A percentile compares a stretch with the other conserved stretches of the same genome.
Conservation (phyloP, 2,797 vertebrate species). For the Glossophaga mutica region DNA sequence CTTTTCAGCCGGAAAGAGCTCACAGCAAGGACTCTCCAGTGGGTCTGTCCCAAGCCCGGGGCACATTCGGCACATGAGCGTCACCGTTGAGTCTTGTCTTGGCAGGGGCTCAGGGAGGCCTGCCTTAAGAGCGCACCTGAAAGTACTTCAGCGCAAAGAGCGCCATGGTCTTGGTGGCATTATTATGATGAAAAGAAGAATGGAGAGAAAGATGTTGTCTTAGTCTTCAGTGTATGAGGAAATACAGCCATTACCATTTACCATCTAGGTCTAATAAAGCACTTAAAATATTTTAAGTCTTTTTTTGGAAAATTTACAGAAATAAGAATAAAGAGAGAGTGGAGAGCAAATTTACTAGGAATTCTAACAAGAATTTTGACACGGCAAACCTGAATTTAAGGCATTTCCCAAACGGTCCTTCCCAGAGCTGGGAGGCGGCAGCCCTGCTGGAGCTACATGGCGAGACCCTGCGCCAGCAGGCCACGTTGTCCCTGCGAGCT, state of each 20-base stretch:
- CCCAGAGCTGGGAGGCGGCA: neutral
- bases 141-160: neutral
- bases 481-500: accelerated
- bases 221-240: neutral
- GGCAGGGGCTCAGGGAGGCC: neutral
- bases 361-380: neutral
- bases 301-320: neutral
- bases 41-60: neutral
- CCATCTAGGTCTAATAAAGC: neutral
- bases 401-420: neutral
- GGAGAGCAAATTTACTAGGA: neutral
- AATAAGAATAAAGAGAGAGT: neutral
- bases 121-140: neutral
- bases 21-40: neutral
- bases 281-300: neutral
- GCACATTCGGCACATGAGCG: accelerated
- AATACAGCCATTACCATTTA: neutral
- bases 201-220: neutral
- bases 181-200: neutral
- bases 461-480: neutral
- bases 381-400: neutral
- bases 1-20: too few relatives aligned
- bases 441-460: accelerated
- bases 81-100: neutral
- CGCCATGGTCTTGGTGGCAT: neutral